Conservation (phyloP, 2,113 vertebrate species). For the Pomatorhinus ruficollis region DNA sequence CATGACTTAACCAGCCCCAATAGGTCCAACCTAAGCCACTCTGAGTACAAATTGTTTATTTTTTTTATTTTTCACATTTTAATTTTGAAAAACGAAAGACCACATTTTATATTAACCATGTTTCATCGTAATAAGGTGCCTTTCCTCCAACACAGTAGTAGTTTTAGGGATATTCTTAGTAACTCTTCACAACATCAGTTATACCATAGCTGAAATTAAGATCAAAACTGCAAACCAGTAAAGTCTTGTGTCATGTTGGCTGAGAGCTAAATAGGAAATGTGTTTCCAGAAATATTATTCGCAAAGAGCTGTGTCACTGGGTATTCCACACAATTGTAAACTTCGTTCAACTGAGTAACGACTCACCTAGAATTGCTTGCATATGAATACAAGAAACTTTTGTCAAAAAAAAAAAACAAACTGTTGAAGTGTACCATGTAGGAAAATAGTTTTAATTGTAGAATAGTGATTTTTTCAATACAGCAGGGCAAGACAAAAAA, state of each 20-base stretch:
- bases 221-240: neutral
- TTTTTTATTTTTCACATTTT: neutral
- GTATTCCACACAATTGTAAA: neutral
- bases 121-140: neutral
- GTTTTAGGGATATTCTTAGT: neutral
- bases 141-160: neutral
- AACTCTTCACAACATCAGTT: neutral
- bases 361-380: neutral
- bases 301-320: neutral
- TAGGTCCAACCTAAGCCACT: neutral
- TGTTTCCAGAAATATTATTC: neutral
- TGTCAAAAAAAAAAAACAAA: neutral
- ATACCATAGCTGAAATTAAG: neutral
- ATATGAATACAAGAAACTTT: neutral
- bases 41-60: neutral
- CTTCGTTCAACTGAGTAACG: neutral
- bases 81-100: neutral
- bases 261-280: neutral
- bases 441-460: neutral
- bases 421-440: neutral
- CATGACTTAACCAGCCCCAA: neutral
- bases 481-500: neutral
- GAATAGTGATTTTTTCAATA: neutral
- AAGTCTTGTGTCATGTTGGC: neutral
- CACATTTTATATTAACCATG: neutral